phyloP scores from a whole-genome alignment of 2,113 vertebrate genomes.

The Prionailurus bengalensis region DNA sequence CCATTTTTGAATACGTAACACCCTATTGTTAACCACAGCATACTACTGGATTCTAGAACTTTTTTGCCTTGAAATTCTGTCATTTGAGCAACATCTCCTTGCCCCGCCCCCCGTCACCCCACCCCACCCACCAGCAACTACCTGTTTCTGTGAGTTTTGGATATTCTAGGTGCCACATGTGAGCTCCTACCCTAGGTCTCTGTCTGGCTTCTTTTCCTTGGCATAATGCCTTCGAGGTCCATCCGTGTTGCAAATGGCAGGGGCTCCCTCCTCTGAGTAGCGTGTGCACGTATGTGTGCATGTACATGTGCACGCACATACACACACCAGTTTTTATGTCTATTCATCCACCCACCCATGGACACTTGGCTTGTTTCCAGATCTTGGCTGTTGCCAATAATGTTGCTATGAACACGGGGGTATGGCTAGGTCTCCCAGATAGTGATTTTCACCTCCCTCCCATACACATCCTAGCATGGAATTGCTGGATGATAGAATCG shows the following conservation, averaged over 20 bases:
- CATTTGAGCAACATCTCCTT: background rate
- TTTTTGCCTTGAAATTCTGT: background rate
- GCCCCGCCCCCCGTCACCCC: background rate
- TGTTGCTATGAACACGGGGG: background rate
- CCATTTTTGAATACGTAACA: background rate
- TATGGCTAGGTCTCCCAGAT: background rate
- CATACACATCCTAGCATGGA: too few relatives aligned
- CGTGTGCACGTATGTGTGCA: background rate
- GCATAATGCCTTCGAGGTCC: background rate
- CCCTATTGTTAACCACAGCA: background rate
- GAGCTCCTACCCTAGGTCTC: background rate
- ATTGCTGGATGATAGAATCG: background rate
- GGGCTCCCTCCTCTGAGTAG: background rate
- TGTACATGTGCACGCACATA: rapidly evolving
- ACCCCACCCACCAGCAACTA: background rate
- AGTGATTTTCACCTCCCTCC: background rate
- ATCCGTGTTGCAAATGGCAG: background rate
- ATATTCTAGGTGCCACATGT: background rate
- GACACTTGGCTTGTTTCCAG: background rate
- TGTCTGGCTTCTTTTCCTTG: background rate
- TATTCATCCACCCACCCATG: background rate
- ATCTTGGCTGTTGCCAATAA: background rate
- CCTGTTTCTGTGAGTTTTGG: background rate
- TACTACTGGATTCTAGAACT: background rate
- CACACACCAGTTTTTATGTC: background rate